Conservation (phyloP, 2,797 vertebrate species). For the Falco naumanni region DNA sequence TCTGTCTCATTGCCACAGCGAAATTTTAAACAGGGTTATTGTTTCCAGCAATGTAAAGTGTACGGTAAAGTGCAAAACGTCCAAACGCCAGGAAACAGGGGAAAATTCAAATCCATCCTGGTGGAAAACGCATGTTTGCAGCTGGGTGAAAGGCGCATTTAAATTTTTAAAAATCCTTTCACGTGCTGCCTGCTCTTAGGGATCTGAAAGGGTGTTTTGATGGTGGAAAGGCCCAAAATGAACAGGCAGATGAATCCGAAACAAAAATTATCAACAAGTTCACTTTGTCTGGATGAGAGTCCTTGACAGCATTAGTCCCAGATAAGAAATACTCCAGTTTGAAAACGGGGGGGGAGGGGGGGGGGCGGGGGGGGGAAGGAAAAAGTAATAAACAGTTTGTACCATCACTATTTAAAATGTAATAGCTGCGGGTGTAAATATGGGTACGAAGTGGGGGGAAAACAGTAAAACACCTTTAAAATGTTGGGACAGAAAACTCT, state of each 20-base stretch:
- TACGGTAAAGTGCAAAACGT: constrained; percentile 7
- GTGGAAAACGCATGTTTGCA: background rate
- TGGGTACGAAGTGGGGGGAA: background rate
- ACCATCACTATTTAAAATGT: background rate
- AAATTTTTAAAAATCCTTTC: background rate
- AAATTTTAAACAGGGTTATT: constrained; percentile 79
- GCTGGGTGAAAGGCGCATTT: background rate
- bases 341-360: background rate
- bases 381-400: constrained; percentile 4
- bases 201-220: background rate
- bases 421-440: constrained; percentile 35
- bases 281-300: constrained; percentile 51
- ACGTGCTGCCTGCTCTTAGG: background rate
- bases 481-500: background rate
- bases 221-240: constrained; percentile 54
- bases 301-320: constrained; percentile 35
- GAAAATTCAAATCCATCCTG: constrained; percentile 5
- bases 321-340: background rate
- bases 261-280: constrained; percentile 72
- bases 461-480: constrained; percentile 17
- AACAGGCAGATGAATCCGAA: constrained; percentile 44
- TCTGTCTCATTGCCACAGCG: constrained; percentile 84
- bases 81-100: constrained; percentile 58
- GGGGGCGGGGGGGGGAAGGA: no score
- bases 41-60: constrained; percentile 69